Base-by-base conservation (phyloP, 2,888 invertebrate genomes). In the Boloria euphrosyne region DNA sequence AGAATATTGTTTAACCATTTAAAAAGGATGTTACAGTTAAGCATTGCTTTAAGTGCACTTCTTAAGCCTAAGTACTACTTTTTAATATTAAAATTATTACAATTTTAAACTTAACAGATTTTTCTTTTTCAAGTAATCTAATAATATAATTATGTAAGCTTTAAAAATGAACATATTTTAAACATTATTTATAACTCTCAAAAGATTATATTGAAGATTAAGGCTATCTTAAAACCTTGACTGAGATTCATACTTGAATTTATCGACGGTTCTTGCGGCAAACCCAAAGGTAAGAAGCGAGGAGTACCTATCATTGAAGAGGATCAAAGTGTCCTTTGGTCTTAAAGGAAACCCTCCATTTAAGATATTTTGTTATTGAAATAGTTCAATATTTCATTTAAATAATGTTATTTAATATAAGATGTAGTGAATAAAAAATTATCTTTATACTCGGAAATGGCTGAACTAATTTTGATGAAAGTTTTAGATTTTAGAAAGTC, bases 171-270 rank as follows among this genome's bases (percentile, higher is more conserved):
- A 27, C 51, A 57, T 57, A 51, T 43, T 57, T 55, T 57, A 44
- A 57, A 17, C 49, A 44, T 22, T 22, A 22, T 10, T 46, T 46
- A 27, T 22, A 57, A 63, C 50, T 27, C 63, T 55, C 50, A 27
- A 50, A 57, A 57, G 50, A 63, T 63, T 63, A 57, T 17, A 57
- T 44, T 27, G 16, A 57, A 63, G 57, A 63, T 63, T 55, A 55
- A 22, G 22, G 43, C 43, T 63, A 55, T 49, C 49, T 22, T 55
- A 22, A 18, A 55, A 49, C 22, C 49, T 46, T 16, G 46, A 38
- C 47, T 49, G 54, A 62, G 54, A 55, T 49, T 47, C 43, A 63
- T 51, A 44, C 50, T 50, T 50, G 50, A 27, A 63, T 57, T 57
- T 57, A 17, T 63, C 17, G 44, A 38, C 7, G 43, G 50, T 54